Evolutionary conservation across 2,797 vertebrate genomes (phyloP).

Genomic region (Staurois parvus): DNA sequence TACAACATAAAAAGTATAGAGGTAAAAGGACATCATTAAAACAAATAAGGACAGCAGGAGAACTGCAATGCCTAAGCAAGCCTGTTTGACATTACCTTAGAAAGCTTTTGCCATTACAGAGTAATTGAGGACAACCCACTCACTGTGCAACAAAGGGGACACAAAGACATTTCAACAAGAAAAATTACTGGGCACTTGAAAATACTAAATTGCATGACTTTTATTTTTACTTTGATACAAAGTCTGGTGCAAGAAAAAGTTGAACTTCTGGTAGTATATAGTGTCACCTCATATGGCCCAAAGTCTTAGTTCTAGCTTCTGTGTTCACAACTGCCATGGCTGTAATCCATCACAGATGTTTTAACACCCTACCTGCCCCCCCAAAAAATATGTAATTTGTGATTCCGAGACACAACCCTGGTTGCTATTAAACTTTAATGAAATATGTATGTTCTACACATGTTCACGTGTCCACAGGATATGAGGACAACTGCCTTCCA

Average conservation of each 20-base stretch:
- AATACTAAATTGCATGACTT: not conserved
- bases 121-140: not conserved
- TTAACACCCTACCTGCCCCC: conserved; percentile 9
- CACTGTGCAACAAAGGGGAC: not conserved
- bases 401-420: not conserved
- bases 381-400: not conserved
- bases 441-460: not conserved
- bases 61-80: not conserved
- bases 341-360: conserved; percentile 31
- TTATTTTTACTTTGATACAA: not conserved
- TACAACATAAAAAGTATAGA: not conserved
- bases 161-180: not conserved
- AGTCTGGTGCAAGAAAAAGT: not conserved
- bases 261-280: not conserved
- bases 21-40: not conserved
- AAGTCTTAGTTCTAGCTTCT: conserved; percentile 7
- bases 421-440: not conserved
- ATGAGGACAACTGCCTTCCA: not conserved
- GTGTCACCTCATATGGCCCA: conserved; percentile 31
- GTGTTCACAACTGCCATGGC: conserved; percentile 26
- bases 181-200: not conserved
- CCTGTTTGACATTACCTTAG: not conserved
- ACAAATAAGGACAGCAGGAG: not conserved
- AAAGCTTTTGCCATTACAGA: not conserved
- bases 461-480: not conserved